phyloP scores from a whole-genome alignment of 2,797 vertebrate species.

The Chrosomus eos region DNA sequence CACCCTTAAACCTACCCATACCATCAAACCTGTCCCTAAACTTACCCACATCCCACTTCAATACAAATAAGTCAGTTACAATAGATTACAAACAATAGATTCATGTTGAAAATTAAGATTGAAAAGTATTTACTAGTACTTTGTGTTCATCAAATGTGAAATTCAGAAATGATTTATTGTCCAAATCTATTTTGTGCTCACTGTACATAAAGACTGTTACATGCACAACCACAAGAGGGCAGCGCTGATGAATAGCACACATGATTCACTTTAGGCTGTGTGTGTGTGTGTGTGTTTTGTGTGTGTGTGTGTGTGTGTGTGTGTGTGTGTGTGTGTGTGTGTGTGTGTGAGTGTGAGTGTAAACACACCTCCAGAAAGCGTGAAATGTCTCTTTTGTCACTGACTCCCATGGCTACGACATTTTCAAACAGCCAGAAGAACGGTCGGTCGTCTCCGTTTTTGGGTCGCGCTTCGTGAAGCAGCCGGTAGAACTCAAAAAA shows the following conservation, averaged over 20 bases:
- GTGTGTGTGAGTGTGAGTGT: slow-evolving; percentile 11
- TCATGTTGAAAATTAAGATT: background rate
- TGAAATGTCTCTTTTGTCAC: slow-evolving; percentile 93
- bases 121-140: background rate
- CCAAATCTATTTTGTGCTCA: background rate
- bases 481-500: slow-evolving; percentile 97
- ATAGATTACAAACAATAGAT: background rate
- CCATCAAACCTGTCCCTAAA: background rate
- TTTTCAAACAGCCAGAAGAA: slow-evolving; percentile 99
- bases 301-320: slow-evolving; percentile 5
- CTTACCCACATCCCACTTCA: background rate
- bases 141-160: background rate
- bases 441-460: slow-evolving; percentile 85
- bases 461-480: slow-evolving; percentile 88
- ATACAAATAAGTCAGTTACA: background rate
- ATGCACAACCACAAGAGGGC: slow-evolving; percentile 10
- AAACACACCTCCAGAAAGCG: slow-evolving; percentile 89
- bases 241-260: background rate
- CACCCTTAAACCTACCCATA: too few species aligned
- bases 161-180: background rate
- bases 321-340: background rate
- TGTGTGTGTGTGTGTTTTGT: too few species aligned
- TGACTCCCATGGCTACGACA: slow-evolving; percentile 94
- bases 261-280: background rate
- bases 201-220: background rate